Percentiles rank a stretch among this genome's conserved stretches.
Evolutionary conservation across 2,113 vertebrate species (phyloP).

Genomic region (Mirounga angustirostris): DNA sequence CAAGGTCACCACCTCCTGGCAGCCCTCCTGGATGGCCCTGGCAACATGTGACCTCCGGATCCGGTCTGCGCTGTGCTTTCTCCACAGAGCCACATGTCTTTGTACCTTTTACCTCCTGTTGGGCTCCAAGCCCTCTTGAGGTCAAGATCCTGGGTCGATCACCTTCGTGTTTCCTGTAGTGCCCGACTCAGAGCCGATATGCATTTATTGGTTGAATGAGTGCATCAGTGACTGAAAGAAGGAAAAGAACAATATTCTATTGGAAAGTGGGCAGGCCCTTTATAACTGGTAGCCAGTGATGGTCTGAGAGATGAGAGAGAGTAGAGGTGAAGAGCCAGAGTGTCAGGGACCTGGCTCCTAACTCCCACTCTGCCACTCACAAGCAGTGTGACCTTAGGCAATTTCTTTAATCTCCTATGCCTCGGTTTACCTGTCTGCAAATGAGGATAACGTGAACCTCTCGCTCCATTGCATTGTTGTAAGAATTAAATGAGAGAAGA

Average conservation of each 20-base stretch:
- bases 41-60: not conserved
- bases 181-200: not conserved
- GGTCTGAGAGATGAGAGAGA: not conserved
- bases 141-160: not conserved
- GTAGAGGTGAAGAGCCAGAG: not conserved
- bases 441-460: rapidly evolving
- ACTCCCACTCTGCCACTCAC: not conserved
- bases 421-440: not conserved
- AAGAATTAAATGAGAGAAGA: not conserved
- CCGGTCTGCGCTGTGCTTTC: rapidly evolving
- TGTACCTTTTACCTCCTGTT: not conserved
- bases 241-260: no score
- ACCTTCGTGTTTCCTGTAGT: rapidly evolving
- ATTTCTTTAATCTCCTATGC: not conserved
- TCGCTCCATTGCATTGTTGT: not conserved
- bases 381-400: not conserved
- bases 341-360: not conserved
- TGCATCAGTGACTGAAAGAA: not conserved
- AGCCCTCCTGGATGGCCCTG: not conserved
- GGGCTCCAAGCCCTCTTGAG: not conserved
- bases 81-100: rapidly evolving
- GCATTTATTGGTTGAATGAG: not conserved
- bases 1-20: not conserved
- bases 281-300: rapidly evolving
- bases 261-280: not conserved